These are phyloP conservation scores for Mycetomoellerius zeteki DNA, from an alignment of 1,140 invertebrate species.

Conservation along the genomic window DNA sequence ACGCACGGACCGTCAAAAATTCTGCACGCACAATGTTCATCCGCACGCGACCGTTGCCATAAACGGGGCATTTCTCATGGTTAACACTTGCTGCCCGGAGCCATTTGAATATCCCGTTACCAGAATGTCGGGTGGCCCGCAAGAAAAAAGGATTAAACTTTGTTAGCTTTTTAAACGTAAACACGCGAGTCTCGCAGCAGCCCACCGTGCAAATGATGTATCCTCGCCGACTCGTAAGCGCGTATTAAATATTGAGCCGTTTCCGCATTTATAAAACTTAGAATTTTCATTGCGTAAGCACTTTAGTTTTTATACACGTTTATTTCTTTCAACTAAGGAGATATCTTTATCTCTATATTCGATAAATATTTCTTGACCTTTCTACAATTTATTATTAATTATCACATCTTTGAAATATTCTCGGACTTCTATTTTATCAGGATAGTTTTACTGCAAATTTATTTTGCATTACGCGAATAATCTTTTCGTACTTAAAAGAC, in stretches of 20 bases:
- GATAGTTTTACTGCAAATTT: slow-evolving; percentile 22
- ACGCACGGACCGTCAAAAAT: background rate
- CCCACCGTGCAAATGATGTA: background rate
- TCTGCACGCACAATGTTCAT: background rate
- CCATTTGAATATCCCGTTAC: slow-evolving; percentile 43
- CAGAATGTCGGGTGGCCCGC: background rate
- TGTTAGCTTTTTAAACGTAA: slow-evolving; percentile 10
- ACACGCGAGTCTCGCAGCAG: background rate
- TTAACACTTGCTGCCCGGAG: slow-evolving; percentile 19
- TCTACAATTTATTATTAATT: slow-evolving; percentile 46
- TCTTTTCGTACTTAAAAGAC: background rate
- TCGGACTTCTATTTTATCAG: slow-evolving; percentile 11
- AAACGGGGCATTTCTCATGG: slow-evolving; percentile 31
- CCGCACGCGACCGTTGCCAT: slow-evolving; percentile 13
- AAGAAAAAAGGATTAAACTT: slow-evolving; percentile 8
- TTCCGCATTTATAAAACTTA: background rate
- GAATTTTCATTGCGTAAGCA: slow-evolving; percentile 37
- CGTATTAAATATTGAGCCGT: slow-evolving; percentile 12
- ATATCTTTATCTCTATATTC: slow-evolving; percentile 35
- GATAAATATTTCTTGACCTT: slow-evolving; percentile 33
- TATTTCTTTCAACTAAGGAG: slow-evolving; percentile 13
- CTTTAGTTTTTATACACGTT: slow-evolving; percentile 20
- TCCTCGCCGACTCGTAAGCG: background rate
- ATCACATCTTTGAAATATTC: background rate
- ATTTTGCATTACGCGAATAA: slow-evolving; percentile 25